Base-by-base conservation (phyloP, 2,797 vertebrate genomes). In the Steatocranus sp. region DNA sequence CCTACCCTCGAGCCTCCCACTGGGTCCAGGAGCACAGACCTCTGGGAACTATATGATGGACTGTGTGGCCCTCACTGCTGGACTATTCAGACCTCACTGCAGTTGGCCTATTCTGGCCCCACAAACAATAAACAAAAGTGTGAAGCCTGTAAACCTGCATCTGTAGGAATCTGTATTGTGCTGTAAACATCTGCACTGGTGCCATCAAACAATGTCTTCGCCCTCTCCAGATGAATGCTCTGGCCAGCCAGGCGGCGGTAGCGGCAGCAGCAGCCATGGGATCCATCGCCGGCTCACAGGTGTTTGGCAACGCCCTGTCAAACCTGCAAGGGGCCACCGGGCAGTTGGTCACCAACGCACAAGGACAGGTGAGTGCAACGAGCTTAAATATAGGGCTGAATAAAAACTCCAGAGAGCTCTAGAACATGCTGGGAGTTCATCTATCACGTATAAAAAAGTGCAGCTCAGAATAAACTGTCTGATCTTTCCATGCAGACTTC, bases 321-420 rank as follows among this genome's bases (percentile, higher is more conserved):
- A 97, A 97, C 93, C 97, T 99, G 93, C 99, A 99, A 94, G 98
- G 98, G 86, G 97, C 98, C 94, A 97, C 97, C 27, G 98, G 98
- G 89, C 99, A 99, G 93, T 97, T 99, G 82, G 98, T 99, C 96
- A 99, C 98, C 96, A 99, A 99, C 83, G 98, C 98, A 96, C 99
- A 99, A 97, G 98, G 99, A 97, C 99, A 99, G 97, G 99, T 99
- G 95, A 97, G 98, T 94, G 18, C 2, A 48, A 8, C 6, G 11
- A 27, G 27, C 14, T 15, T 38, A 53, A 34, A 80, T 12, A 36
- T 14, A 11, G 48, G 79, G 36, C 30, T 87, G 81, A 88, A 84
- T 76, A 83, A 79, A 78, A 18, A 48, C 25, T 30, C 75, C 23
- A 66, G 32, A 18, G 32, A 84, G 20, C 78, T 82, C 38, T 79